phyloP scores from a whole-genome alignment of 2,888 invertebrate genomes.

The Yponomeuta plumbellus region DNA sequence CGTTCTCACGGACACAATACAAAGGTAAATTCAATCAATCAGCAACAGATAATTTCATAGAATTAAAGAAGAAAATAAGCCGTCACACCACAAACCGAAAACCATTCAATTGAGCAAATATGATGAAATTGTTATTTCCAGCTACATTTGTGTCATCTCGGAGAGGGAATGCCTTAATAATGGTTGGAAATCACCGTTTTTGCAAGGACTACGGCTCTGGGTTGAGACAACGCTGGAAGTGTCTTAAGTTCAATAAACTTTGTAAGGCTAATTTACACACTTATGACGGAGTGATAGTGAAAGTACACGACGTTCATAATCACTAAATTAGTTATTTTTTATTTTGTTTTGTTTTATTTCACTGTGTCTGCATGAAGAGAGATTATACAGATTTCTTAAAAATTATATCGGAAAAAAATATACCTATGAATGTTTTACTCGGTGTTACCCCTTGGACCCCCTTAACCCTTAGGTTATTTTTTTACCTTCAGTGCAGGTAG shows the following conservation, averaged over 20 bases:
- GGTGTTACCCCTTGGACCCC: no score
- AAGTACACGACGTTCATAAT: background rate
- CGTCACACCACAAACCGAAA: background rate
- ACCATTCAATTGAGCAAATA: background rate
- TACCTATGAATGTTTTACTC: no score
- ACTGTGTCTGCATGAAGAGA: no score
- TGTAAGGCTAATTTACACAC: background rate
- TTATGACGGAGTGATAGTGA: background rate
- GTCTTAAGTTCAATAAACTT: background rate
- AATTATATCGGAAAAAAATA: no score
- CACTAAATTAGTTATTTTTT: background rate
- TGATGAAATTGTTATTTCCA: background rate
- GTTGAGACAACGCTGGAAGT: background rate
- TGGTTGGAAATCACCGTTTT: background rate
- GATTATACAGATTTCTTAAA: no score
- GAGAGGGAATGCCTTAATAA: background rate
- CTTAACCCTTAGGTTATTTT: no score
- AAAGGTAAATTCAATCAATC: no score
- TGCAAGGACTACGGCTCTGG: background rate
- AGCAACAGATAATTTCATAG: no score
- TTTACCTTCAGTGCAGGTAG: no score
- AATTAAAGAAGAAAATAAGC: no score
- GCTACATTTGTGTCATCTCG: background rate
- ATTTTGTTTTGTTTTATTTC: no score
- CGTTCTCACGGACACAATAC: no score